These are phyloP conservation scores for Scaptomyza reducta DNA, from an alignment of 2,888 invertebrate genomes.

Conservation along the genomic window DNA sequence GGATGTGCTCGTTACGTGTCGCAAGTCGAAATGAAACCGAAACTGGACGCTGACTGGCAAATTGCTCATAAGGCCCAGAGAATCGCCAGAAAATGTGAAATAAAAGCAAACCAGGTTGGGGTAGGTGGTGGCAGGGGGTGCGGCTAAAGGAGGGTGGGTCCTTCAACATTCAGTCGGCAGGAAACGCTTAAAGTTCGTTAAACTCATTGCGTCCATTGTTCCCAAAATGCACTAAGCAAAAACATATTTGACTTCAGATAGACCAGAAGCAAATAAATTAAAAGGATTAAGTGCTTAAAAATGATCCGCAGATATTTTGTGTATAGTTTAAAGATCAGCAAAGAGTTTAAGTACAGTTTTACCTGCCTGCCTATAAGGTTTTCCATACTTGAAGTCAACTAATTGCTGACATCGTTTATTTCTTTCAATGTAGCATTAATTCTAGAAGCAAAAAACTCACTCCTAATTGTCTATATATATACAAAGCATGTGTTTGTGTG, in stretches of 20 bases:
- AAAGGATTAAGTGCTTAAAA: too few relatives aligned
- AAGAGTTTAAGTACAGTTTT: too few relatives aligned
- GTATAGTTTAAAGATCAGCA: too few relatives aligned
- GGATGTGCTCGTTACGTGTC: conserved; percentile 65
- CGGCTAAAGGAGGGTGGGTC: conserved; percentile 4
- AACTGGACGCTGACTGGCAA: conserved; percentile 69
- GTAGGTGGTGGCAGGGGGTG: background rate
- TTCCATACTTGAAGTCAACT: background rate
- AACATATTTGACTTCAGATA: too few relatives aligned
- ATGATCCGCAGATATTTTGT: too few relatives aligned
- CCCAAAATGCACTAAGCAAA: conserved; percentile 32
- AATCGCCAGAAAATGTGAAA: conserved; percentile 68
- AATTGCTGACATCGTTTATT: conserved; percentile 14
- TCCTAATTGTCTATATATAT: background rate
- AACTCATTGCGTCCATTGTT: conserved; percentile 65
- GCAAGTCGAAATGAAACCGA: conserved; percentile 73
- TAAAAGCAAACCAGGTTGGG: conserved; percentile 49
- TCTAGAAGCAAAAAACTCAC: conserved; percentile 24
- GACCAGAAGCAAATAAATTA: too few relatives aligned
- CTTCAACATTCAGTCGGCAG: conserved; percentile 53
- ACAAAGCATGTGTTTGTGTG: background rate
- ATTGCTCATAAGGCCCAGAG: conserved; percentile 49
- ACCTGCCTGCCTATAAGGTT: background rate
- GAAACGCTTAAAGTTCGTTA: conserved; percentile 76
- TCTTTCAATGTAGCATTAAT: conserved; percentile 26